These are phyloP conservation scores for Scaptomyza montana DNA, from an alignment of 1,140 invertebrate species.

Conservation along the genomic window DNA sequence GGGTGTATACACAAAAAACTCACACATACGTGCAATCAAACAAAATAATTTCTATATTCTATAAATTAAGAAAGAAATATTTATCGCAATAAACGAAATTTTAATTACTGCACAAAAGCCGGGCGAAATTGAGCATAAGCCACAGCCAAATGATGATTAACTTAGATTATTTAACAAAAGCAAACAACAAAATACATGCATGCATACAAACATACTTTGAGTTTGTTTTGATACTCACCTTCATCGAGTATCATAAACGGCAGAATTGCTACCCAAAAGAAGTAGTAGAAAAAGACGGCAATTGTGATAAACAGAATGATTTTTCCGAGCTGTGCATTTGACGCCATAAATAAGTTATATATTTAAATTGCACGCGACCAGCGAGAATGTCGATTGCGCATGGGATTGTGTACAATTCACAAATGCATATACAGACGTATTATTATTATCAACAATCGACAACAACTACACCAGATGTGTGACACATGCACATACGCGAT, in stretches of 20 bases:
- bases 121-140: slow-evolving; percentile 18
- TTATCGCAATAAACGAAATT: slow-evolving; percentile 39
- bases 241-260: slow-evolving; percentile 87
- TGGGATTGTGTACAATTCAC: slow-evolving; percentile 30
- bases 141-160: not conserved
- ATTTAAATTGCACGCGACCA: slow-evolving; percentile 29
- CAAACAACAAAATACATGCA: slow-evolving; percentile 29
- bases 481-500: slow-evolving; percentile 30
- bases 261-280: slow-evolving; percentile 88
- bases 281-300: slow-evolving; percentile 86
- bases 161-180: slow-evolving; percentile 74
- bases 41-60: not conserved
- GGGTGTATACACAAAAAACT: slow-evolving; percentile 1
- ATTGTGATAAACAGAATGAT: slow-evolving; percentile 85
- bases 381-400: slow-evolving; percentile 15
- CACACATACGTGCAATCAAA: not conserved
- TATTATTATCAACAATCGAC: slow-evolving; percentile 21
- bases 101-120: slow-evolving; percentile 79
- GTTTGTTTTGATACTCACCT: slow-evolving; percentile 71
- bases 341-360: slow-evolving; percentile 79
- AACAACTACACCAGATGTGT: slow-evolving; percentile 6
- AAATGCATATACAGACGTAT: not conserved
- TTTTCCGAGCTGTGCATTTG: slow-evolving; percentile 85
- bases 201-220: not conserved
- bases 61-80: not conserved